Evolutionary conservation across 2,797 vertebrate genomes (phyloP), one percentile per base, ranked within the genome.

Genomic region (Xiphophorus birchmanni): DNA sequence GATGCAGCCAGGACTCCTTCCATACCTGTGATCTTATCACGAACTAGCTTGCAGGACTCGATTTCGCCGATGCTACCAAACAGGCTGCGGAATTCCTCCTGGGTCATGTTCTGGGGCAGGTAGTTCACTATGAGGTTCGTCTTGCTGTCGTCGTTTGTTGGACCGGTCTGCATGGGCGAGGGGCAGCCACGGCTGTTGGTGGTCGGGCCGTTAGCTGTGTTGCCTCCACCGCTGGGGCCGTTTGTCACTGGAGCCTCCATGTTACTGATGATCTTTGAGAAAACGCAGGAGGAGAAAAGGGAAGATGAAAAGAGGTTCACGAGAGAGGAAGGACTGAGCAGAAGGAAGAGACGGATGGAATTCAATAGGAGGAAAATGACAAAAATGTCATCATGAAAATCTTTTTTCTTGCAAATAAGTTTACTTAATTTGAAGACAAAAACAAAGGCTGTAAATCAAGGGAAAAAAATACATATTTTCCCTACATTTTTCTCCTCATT

Each of bases 91-190:
- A 99, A 99, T 95, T 99, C 98, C 90, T 99, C 99, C 95, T 99
- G 98, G 94, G 98, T 99, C 99, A 99, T 99, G 93, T 99, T 99
- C 96, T 99, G 99, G 91, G 99, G 99, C 96, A 99, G 96, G 95
- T 99, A 99, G 97, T 99, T 99, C 95, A 99, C 99, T 81, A 99
- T 99, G 96, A 99, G 99, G 97, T 99, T 99, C 93, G 99, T 99
- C 97, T 99, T 99, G 97, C 99, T 99, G 97, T 99, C 99, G 86
- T 99, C 99, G 72, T 98, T 98, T 93, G 97, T 92, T 63, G 96
- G 95, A 88, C 97, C 97, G 17, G 98, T 99, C 96, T 99, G 98
- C 98, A 99, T 99, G 91, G 98, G 98, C 74, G 99, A 99, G 92
- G 99, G 97, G 96, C 99, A 99, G 95, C 98, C 99, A 87, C 98